These are phyloP conservation scores for Tokudaia tokunoshimensis DNA, from an alignment of 2,797 vertebrate species.

Conservation along the genomic window DNA sequence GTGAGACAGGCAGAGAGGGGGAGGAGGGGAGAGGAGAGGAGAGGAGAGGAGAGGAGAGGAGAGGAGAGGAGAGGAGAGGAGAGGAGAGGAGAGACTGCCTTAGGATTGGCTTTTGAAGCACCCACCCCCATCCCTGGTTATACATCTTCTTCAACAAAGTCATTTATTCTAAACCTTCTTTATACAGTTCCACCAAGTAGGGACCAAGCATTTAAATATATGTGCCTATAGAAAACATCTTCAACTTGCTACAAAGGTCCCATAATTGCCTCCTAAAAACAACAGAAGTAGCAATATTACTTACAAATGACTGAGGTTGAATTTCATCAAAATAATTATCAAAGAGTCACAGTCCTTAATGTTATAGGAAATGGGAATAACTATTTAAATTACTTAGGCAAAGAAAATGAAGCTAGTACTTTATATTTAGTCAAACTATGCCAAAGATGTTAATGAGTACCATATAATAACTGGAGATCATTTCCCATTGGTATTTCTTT, in stretches of 20 bases:
- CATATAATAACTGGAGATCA: neutral
- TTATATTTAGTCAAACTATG: neutral
- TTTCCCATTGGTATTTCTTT: neutral
- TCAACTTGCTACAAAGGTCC: neutral
- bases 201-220: neutral
- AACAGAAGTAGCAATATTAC: neutral
- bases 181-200: neutral
- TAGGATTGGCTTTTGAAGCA: neutral
- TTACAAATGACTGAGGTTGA: neutral
- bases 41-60: no score
- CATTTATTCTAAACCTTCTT: neutral
- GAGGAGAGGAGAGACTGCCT: neutral
- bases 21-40: no score
- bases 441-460: neutral
- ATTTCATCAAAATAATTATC: neutral
- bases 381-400: conserved; percentile 4
- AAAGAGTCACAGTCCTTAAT: neutral
- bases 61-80: neutral
- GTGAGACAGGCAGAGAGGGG: neutral
- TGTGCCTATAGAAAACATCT: neutral
- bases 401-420: conserved; percentile 8
- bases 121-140: no score
- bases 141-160: neutral
- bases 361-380: neutral
- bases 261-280: neutral